Base-by-base conservation (phyloP, 1,140 invertebrate genomes). In the Bombus breviceps region DNA sequence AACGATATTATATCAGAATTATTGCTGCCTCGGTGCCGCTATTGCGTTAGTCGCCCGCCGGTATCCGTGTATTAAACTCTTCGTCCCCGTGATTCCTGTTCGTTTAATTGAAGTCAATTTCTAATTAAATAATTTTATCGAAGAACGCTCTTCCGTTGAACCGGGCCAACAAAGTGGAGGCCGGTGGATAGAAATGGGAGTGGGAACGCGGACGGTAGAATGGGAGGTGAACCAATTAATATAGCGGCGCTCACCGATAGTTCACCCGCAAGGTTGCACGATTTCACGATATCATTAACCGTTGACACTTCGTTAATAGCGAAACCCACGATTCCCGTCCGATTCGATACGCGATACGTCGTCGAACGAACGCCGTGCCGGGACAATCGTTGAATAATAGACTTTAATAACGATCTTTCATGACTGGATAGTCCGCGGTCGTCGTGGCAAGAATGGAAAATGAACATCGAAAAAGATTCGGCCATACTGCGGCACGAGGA, bases 1-100 rank as follows among this genome's bases (percentile, higher is more conserved):
- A 79, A 71, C 77, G 83, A 80, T 85, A 85, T 85, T 85, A 85
- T 85, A 73, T 80, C 83, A 85, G 83, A 85, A 85, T 85, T 85
- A 80, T 85, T 85, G 68, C 76, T 80, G 39, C 66, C 83, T 47
- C 76, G 66, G 68, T 71, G 57, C 77, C 57, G 76, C 59, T 85
- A 85, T 80, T 79, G 68, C 83, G 68, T 80, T 72, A 69, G n/a
- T 5, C 77, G n/a, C 3, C 43, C 32, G 25, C n/a, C 64, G 18
- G 68, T 69, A 80, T 80, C 62, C 83, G 68, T 85, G 43, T 80
- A 80, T 85, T 85, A 72, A 80, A 85, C 57, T n/a, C 76, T 18
- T n/a, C 41, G 53, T 12, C 77, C 22, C 57, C 68, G 77, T 72
- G 77, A 72, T 85, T 85, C 75, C 68, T 59, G 68, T 73, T 85